Percentiles rank a stretch among this genome's conserved stretches.
Evolutionary conservation across 2,888 invertebrate genomes (phyloP).

Genomic region (Salpingus planirostris): DNA sequence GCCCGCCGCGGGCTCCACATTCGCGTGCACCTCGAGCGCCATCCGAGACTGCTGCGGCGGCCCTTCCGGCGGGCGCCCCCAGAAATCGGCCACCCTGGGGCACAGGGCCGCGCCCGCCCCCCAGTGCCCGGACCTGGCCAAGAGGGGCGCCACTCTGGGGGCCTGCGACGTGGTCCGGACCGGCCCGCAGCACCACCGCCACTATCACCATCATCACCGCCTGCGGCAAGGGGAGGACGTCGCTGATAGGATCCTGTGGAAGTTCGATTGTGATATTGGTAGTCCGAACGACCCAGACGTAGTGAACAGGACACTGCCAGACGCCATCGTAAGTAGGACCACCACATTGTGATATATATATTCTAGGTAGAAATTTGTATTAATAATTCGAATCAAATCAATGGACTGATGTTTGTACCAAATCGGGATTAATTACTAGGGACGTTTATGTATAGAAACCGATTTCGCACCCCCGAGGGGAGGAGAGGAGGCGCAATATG

Average conservation of each 20-base stretch:
- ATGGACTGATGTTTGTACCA: slow-evolving; percentile 24
- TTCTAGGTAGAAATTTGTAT: slow-evolving; percentile 13
- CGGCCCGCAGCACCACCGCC: slow-evolving; percentile 77
- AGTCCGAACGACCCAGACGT: slow-evolving; percentile 41
- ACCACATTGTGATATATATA: slow-evolving; percentile 41
- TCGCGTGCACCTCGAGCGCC: slow-evolving; percentile 37
- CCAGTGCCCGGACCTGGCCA: slow-evolving; percentile 26
- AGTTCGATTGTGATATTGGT: slow-evolving; percentile 40
- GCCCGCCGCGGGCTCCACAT: slow-evolving; percentile 33
- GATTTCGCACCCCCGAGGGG: no score
- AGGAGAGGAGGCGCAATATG: no score
- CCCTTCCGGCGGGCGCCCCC: slow-evolving; percentile 32
- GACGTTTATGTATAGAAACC: background rate
- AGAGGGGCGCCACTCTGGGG: slow-evolving; percentile 27
- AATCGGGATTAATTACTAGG: slow-evolving; percentile 2
- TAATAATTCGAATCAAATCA: slow-evolving; percentile 9
- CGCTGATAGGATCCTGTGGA: slow-evolving; percentile 47
- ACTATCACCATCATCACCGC: background rate
- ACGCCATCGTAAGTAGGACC: slow-evolving; percentile 38
- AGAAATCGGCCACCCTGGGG: slow-evolving; percentile 32
- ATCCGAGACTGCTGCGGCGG: slow-evolving; percentile 41
- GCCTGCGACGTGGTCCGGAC: slow-evolving; percentile 79
- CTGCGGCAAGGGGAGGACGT: slow-evolving; percentile 38
- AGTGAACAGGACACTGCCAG: slow-evolving; percentile 35
- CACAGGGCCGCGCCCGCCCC: slow-evolving; percentile 30